Base-by-base conservation (phyloP, 2,888 invertebrate species). In the Dugesia japonica region DNA sequence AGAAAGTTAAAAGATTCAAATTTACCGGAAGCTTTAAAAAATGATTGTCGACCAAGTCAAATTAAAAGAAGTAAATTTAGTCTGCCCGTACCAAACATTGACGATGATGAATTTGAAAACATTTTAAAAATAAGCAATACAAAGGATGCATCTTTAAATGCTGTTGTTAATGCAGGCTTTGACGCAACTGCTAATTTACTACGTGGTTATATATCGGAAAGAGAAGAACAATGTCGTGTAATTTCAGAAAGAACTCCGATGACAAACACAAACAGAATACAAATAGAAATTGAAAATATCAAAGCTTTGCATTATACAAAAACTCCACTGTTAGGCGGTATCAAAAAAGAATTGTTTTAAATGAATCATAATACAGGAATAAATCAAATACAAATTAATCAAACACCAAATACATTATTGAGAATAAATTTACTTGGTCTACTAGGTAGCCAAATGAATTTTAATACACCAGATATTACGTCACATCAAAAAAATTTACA, bases 301-400 rank as follows among this genome's bases (percentile, higher is more conserved):
- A 94, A 98, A 92, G 95, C 97, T 0, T 86, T 98, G 26, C 92
- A 93, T 0, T 94, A 97, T 84, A 94, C 94, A 0, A 97, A 98
- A 82, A 98, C 97, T 0, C 97, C 97, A 0, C 86, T 98, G 23
- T 95, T 95, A 84, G 89, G 97, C 72, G 98, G 98, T 0, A 83
- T 92, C 27, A 98, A 98, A 84, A 95, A 95, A 0, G 93, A 94
- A 0, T 86, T 98, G 4, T 42, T 38, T n/a, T n/a, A n/a, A n/a
- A n/a, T n/a, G n/a, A n/a, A n/a, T n/a, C n/a, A n/a, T n/a, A n/a
- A n/a, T n/a, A n/a, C n/a, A n/a, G 38, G 17, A 9, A 38, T 9
- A 17, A 17, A 17, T 17, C 38, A 38, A 17, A 9, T 38, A 17
- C 9, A 17, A 17, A 9, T 17, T 17, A 17, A 17, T 9, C 13